Evolutionary conservation across 2,113 vertebrate species (phyloP).

Genomic region (Brachyhypopomus gauderio): DNA sequence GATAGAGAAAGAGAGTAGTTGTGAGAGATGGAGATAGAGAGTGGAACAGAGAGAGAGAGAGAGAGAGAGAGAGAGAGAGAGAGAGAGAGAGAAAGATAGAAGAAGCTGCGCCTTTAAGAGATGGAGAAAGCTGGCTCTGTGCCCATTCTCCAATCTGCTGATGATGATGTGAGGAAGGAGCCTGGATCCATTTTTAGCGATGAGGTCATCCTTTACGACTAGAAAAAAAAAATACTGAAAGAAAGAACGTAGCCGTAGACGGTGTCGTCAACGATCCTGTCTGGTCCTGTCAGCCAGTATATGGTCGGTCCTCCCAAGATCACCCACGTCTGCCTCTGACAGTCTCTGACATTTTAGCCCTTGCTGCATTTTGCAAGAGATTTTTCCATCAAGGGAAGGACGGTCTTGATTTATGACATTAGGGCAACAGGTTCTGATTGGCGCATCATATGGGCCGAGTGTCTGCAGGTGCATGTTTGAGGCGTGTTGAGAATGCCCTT

Average conservation of each 20-base stretch:
- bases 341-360: background rate
- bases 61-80: background rate
- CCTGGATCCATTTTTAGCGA: constrained; percentile 61
- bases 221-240: constrained; percentile 42
- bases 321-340: constrained; percentile 13
- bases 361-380: background rate
- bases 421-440: constrained; percentile 36
- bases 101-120: constrained; percentile 49
- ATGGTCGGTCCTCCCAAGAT: constrained; percentile 6
- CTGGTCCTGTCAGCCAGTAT: constrained; percentile 39
- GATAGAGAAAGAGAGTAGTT: background rate
- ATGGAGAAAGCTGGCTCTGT: constrained; percentile 50
- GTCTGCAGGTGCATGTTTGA: background rate
- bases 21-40: background rate
- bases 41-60: background rate
- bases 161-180: constrained; percentile 60
- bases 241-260: constrained; percentile 43
- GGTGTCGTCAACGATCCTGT: constrained; percentile 29
- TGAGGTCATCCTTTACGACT: constrained; percentile 59
- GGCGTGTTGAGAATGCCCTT: background rate
- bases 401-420: background rate
- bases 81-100: background rate
- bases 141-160: constrained; percentile 62
- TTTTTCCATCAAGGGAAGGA: constrained; percentile 14
- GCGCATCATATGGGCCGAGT: background rate